These are phyloP conservation scores for Xenopus petersii DNA, from an alignment of 2,797 vertebrate species.

Conservation along the genomic window DNA sequence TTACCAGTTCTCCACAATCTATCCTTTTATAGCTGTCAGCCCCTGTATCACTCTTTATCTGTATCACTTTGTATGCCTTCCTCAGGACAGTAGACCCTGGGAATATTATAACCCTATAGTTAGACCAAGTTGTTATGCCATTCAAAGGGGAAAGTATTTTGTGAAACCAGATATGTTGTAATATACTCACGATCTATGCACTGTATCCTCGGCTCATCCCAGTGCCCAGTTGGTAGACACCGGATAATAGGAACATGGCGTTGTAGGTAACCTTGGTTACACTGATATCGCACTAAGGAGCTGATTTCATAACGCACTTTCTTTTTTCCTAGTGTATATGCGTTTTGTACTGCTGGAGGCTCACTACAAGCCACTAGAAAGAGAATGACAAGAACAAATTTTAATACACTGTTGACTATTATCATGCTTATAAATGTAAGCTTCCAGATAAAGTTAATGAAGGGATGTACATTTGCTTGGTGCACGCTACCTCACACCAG, in stretches of 20 bases:
- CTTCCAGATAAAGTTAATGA: no score
- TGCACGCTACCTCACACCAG: no score
- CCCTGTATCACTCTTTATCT: no score
- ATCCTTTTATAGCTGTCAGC: no score
- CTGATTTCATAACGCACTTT: constrained; percentile 81
- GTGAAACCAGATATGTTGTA: no score
- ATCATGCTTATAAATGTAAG: neutral
- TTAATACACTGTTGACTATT: neutral
- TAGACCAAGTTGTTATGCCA: no score
- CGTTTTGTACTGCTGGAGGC: constrained; percentile 80
- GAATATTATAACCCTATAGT: no score
- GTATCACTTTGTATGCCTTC: no score
- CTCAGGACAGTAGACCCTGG: no score
- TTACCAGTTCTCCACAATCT: no score
- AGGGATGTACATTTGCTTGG: no score
- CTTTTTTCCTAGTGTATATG: constrained; percentile 76
- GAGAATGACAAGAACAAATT: neutral
- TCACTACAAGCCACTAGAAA: constrained; percentile 78
- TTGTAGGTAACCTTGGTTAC: constrained; percentile 78
- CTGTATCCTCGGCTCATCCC: constrained; percentile 87
- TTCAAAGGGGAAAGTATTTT: no score
- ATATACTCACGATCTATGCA: constrained; percentile 77
- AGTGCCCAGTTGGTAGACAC: constrained; percentile 82
- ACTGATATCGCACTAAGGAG: constrained; percentile 87
- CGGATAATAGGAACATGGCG: constrained; percentile 83